Conservation (phyloP, 2,113 vertebrate genomes). For the Salminus brasiliensis region DNA sequence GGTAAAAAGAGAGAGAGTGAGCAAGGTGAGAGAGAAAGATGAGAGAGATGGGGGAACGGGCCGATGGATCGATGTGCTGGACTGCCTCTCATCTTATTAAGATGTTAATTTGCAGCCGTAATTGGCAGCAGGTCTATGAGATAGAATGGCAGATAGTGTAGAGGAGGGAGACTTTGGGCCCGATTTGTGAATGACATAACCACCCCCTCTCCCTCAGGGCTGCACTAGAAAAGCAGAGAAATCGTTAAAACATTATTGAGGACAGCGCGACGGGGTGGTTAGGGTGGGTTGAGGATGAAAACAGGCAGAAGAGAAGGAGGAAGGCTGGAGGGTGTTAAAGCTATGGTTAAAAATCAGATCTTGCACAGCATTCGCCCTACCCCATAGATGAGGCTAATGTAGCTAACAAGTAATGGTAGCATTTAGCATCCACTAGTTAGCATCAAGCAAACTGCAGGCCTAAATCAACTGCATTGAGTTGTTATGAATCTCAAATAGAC, state of each 20-base stretch:
- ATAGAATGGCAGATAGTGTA: conserved; percentile 38
- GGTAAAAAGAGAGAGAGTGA: conserved; percentile 31
- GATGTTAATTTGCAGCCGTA: conserved; percentile 53
- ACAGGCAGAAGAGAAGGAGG: conserved; percentile 15
- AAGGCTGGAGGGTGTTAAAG: conserved; percentile 13
- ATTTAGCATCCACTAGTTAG: no score
- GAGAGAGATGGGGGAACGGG: conserved; percentile 33
- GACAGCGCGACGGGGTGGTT: not conserved
- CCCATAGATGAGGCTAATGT: no score
- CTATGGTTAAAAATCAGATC: not conserved
- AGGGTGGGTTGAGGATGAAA: conserved; percentile 1
- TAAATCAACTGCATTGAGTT: no score
- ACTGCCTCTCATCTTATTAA: conserved; percentile 53
- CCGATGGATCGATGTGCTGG: conserved; percentile 47
- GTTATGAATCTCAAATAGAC: no score
- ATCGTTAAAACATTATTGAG: conserved; percentile 19
- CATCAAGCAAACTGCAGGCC: no score
- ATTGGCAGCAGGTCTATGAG: conserved; percentile 46
- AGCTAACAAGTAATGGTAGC: no score
- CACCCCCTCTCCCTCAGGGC: not conserved
- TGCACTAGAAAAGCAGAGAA: not conserved
- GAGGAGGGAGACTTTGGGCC: conserved; percentile 26
- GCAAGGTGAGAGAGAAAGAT: conserved; percentile 21
- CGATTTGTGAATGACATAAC: conserved; percentile 22
- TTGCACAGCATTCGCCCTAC: no score